These are phyloP conservation scores for Tanytarsus gracilentus DNA, from an alignment of 2,888 invertebrate genomes.

Conservation along the genomic window DNA sequence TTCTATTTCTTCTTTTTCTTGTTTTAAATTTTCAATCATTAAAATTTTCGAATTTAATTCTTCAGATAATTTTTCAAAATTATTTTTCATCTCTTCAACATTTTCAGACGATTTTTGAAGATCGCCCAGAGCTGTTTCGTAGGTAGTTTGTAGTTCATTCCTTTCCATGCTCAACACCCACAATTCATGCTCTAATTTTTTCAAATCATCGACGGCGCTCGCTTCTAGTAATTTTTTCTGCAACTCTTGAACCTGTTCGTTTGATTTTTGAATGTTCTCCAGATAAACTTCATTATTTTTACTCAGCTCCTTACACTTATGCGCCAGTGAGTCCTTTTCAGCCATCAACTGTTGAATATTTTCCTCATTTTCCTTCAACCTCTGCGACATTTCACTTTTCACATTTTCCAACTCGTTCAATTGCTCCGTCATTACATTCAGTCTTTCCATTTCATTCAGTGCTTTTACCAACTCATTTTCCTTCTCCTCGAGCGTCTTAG, in stretches of 20 bases:
- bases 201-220: neutral
- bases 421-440: conserved; percentile 30
- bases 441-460: conserved; percentile 28
- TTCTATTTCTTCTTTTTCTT: neutral
- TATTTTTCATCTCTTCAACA: conserved; percentile 30
- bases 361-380: neutral
- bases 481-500: too few species aligned
- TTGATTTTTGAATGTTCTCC: conserved; percentile 30
- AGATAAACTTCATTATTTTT: conserved; percentile 16
- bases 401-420: conserved; percentile 28
- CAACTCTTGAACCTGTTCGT: conserved; percentile 31
- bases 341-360: conserved; percentile 29
- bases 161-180: neutral
- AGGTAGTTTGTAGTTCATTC: conserved; percentile 15
- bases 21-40: conserved; percentile 33
- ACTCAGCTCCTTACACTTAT: neutral
- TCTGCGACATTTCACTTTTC: conserved; percentile 20
- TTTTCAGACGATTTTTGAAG: conserved; percentile 30
- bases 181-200: neutral
- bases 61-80: conserved; percentile 30
- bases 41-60: conserved; percentile 34
- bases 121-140: conserved; percentile 22
- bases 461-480: conserved; percentile 7
- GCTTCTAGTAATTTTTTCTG: conserved; percentile 29
- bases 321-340: conserved; percentile 31